Evolutionary conservation across 2,797 vertebrate genomes (phyloP).

Genomic region (Aythya fuligula): DNA sequence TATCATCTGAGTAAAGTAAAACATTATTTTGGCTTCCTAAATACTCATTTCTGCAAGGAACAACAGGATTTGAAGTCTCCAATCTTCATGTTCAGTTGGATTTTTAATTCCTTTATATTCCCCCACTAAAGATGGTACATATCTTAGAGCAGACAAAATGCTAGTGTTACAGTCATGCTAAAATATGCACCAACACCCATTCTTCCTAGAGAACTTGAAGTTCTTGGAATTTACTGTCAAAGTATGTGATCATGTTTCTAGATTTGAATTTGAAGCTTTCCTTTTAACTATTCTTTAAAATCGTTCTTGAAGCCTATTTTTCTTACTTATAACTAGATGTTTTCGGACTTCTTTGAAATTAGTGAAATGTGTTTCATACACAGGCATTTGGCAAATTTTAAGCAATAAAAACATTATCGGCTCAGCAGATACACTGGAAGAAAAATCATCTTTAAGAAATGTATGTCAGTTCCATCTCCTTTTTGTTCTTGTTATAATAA

Average conservation of each 20-base stretch:
- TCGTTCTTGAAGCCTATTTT: background rate
- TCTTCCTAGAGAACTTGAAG: background rate
- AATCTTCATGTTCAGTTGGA: background rate
- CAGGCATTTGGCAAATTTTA: background rate
- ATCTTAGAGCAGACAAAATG: background rate
- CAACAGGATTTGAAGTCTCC: background rate
- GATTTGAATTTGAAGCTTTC: background rate
- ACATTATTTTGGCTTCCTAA: background rate
- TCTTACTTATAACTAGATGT: background rate
- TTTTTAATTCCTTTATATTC: background rate
- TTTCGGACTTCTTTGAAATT: background rate
- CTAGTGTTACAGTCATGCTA: background rate
- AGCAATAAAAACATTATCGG: background rate
- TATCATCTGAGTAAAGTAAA: background rate
- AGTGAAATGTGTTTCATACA: background rate
- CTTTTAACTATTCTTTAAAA: background rate
- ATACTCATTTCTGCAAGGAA: background rate
- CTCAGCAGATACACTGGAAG: background rate
- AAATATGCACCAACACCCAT: background rate
- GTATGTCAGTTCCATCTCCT: background rate
- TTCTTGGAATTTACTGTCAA: background rate
- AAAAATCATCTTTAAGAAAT: background rate
- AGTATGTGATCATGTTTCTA: background rate
- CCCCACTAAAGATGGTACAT: background rate
- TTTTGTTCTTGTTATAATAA: background rate